These are phyloP conservation scores for Cynoglossus semilaevis DNA, from an alignment of 2,113 vertebrate genomes.

Conservation along the genomic window DNA sequence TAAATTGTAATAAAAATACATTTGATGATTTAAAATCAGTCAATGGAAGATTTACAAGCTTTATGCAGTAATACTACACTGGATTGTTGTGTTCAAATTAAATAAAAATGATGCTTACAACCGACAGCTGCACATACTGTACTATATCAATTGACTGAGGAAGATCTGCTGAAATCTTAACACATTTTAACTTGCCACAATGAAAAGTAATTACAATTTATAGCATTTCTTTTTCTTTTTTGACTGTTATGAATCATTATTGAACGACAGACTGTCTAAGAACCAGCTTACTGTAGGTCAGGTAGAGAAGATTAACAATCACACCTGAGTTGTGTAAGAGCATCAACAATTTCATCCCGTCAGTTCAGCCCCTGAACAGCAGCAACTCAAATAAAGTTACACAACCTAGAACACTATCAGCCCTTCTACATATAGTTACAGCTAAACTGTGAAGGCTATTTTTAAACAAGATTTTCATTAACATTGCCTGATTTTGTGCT, in stretches of 20 bases:
- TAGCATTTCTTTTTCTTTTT: neutral
- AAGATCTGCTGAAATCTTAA: no score
- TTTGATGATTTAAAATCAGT: no score
- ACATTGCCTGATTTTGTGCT: slow-evolving; percentile 27
- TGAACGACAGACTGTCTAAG: slow-evolving; percentile 22
- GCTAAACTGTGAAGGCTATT: slow-evolving; percentile 24
- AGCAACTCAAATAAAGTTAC: slow-evolving; percentile 4
- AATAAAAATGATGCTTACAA: no score
- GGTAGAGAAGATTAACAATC: slow-evolving; percentile 55
- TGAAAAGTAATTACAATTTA: neutral
- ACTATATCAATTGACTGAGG: no score
- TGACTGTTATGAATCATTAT: slow-evolving; percentile 14
- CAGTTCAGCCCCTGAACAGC: slow-evolving; percentile 23
- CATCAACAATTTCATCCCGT: slow-evolving; percentile 34
- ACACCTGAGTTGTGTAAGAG: slow-evolving; percentile 53
- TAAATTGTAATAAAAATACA: no score
- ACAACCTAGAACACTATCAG: slow-evolving; percentile 6
- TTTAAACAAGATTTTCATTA: slow-evolving; percentile 37
- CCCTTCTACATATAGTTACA: slow-evolving; percentile 2
- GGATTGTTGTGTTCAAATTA: no score
- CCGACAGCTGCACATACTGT: no score
- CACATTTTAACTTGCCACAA: no score
- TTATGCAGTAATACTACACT: no score
- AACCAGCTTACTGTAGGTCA: slow-evolving; percentile 29
- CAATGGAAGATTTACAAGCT: no score